Evolutionary conservation across 2,113 vertebrate genomes (phyloP).

Genomic region (Crotophaga sulcirostris): DNA sequence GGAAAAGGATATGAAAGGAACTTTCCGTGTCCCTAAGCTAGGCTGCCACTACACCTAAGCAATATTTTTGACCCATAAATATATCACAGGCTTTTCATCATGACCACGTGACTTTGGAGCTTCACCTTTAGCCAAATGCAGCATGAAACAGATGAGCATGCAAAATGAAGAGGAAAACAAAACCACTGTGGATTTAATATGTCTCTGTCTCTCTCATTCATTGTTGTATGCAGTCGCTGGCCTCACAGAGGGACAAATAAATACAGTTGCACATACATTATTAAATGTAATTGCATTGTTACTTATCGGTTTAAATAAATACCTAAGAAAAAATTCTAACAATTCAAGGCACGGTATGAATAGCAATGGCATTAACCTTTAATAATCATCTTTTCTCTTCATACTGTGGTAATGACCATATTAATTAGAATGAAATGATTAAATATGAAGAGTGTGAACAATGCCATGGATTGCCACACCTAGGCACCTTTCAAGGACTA

Average conservation of each 20-base stretch:
- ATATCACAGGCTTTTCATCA: background rate
- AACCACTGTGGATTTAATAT: background rate
- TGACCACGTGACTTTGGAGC: background rate
- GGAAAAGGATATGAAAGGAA: background rate
- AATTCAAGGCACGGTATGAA: slow-evolving; percentile 46
- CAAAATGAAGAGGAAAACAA: background rate
- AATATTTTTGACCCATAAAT: background rate
- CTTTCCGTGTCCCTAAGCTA: background rate
- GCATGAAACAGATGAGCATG: background rate
- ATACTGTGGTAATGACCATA: slow-evolving; percentile 33
- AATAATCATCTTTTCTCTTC: slow-evolving; percentile 64
- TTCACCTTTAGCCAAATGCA: background rate
- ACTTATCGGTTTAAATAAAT: slow-evolving; percentile 70
- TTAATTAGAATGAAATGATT: slow-evolving; percentile 73
- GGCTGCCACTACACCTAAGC: background rate
- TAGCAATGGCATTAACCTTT: slow-evolving; percentile 69
- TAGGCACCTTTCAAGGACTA: slow-evolving; percentile 3
- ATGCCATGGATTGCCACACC: background rate
- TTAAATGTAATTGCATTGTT: slow-evolving; percentile 69
- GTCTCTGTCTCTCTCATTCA: background rate
- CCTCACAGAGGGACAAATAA: slow-evolving; percentile 54
- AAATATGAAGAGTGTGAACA: slow-evolving; percentile 49
- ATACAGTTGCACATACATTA: slow-evolving; percentile 29
- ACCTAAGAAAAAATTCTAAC: slow-evolving; percentile 38
- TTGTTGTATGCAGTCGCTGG: background rate